Evolutionary conservation across 2,888 invertebrate species (phyloP).

Genomic region (Andrena praecox): DNA sequence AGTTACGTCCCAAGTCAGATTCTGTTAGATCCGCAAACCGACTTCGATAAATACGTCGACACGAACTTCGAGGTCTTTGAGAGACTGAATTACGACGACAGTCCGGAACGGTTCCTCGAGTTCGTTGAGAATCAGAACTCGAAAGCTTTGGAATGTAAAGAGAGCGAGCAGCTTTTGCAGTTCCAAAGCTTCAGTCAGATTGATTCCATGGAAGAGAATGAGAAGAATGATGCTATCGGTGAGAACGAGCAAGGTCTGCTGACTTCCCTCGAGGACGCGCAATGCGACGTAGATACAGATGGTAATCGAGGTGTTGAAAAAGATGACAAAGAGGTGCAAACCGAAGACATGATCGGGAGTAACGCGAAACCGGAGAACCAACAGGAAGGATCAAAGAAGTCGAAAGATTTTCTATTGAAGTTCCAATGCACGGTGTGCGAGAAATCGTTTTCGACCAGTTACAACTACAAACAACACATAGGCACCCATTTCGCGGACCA

Average conservation of each 20-base stretch:
- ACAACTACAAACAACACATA: constrained; percentile 83
- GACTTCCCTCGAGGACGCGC: constrained; percentile 57
- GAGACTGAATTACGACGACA: constrained; percentile 70
- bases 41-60: constrained; percentile 70
- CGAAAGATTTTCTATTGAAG: constrained; percentile 61
- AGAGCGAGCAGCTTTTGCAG: constrained; percentile 78
- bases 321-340: constrained; percentile 15
- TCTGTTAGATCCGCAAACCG: constrained; percentile 62
- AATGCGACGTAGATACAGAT: constrained; percentile 43
- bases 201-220: constrained; percentile 38
- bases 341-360: not conserved
- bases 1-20: constrained; percentile 57
- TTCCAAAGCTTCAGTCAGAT: constrained; percentile 67
- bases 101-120: constrained; percentile 70
- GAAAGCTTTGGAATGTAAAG: constrained; percentile 52
- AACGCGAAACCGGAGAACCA: constrained; percentile 18
- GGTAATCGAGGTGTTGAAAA: constrained; percentile 15
- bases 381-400: constrained; percentile 47
- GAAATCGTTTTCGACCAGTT: constrained; percentile 80
- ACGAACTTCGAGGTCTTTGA: constrained; percentile 71
- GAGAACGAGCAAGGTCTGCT: constrained; percentile 56
- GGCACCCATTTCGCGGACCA: constrained; percentile 82
- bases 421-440: constrained; percentile 81
- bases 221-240: constrained; percentile 7
- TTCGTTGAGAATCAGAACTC: constrained; percentile 64